Evolutionary conservation across 1,140 invertebrate genomes (phyloP).

Genomic region (Vanessa tameamea): DNA sequence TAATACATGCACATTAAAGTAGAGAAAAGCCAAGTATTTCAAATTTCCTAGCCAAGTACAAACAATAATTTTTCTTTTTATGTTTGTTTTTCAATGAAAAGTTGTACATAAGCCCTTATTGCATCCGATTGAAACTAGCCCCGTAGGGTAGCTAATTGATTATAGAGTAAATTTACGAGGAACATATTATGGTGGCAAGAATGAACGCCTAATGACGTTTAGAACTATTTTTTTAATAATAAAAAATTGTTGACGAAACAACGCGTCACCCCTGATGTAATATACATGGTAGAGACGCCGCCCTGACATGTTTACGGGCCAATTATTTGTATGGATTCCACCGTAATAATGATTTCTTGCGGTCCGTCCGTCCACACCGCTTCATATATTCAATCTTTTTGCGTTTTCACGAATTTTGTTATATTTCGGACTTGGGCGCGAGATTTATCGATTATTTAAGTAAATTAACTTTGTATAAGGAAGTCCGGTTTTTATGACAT

Average conservation of each 20-base stretch:
- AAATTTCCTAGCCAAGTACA: no score
- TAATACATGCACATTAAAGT: no score
- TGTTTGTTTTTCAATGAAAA: no score
- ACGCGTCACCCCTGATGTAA: conserved; percentile 63
- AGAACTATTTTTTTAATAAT: background rate
- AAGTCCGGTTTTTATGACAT: conserved; percentile 33
- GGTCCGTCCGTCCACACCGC: conserved; percentile 43
- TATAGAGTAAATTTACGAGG: no score
- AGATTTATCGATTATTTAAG: conserved; percentile 65
- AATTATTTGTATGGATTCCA: conserved; percentile 80
- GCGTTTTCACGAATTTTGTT: conserved; percentile 59
- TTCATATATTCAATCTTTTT: conserved; percentile 62
- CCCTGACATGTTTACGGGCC: conserved; percentile 79
- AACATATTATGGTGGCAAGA: no score
- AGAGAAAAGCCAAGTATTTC: no score
- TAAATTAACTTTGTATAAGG: conserved; percentile 49
- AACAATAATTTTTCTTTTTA: no score
- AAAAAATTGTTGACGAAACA: background rate
- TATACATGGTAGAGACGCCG: conserved; percentile 78
- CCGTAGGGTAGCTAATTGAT: no score
- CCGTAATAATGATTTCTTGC: conserved; percentile 79
- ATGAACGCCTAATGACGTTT: no score
- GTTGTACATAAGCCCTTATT: no score
- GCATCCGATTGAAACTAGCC: no score
- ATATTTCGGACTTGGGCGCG: conserved; percentile 50